Evolutionary conservation across 2,797 vertebrate genomes (phyloP).

Genomic region (Trichosurus vulpecula): DNA sequence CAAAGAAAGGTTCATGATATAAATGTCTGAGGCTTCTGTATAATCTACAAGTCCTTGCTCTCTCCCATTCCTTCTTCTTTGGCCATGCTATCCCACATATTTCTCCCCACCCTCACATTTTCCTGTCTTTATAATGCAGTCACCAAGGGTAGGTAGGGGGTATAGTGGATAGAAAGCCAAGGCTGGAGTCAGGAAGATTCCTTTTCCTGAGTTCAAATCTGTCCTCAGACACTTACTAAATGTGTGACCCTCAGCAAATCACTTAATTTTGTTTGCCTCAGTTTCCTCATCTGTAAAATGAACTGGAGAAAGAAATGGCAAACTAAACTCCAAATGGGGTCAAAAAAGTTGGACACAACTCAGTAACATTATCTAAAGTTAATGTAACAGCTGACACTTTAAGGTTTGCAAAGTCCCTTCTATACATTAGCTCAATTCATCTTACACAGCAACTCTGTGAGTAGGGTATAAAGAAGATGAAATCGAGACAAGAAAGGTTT

Average conservation of each 20-base stretch:
- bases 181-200: neutral
- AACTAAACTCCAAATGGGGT: neutral
- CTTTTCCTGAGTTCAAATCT: neutral
- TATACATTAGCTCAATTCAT: neutral
- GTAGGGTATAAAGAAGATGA: neutral
- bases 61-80: neutral
- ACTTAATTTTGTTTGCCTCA: neutral
- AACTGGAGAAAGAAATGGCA: neutral
- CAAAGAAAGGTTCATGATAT: neutral
- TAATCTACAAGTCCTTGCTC: neutral
- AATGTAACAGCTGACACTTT: neutral
- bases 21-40: neutral
- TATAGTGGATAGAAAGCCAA: neutral
- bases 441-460: neutral
- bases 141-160: neutral
- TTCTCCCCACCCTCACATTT: neutral
- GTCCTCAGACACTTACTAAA: neutral
- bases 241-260: neutral
- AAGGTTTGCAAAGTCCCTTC: neutral
- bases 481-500: neutral
- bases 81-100: neutral
- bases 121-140: neutral
- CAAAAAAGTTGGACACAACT: neutral
- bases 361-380: neutral
- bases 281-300: neutral